These are phyloP conservation scores for Heliocidaris erythrogramma DNA, from an alignment of 35 echinoderm and acorn worm species.

Conservation along the genomic window DNA sequence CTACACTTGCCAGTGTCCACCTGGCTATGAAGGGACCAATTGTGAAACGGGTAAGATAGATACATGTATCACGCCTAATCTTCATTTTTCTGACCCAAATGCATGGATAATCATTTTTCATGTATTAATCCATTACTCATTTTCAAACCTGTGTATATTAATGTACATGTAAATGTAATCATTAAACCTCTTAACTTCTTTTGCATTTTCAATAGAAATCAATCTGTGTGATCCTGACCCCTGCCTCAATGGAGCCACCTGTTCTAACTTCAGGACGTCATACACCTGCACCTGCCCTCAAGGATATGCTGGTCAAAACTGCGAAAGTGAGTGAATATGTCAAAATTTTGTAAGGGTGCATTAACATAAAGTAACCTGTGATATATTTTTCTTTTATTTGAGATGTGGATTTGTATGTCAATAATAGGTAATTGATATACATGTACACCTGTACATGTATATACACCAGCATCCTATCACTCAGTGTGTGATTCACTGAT, in stretches of 20 bases:
- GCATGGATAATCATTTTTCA: too few species aligned
- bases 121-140: too few species aligned
- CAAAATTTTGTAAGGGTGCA: not conserved
- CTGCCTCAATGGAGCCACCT: constrained; percentile 57
- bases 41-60: constrained; percentile 70
- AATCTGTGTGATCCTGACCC: constrained; percentile 57
- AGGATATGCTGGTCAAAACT: constrained; percentile 62
- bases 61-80: not conserved
- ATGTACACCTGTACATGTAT: too few species aligned
- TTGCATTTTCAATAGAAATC: constrained; percentile 48
- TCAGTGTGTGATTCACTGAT: too few species aligned
- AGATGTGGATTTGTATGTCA: too few species aligned
- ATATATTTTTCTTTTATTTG: not conserved
- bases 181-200: not conserved
- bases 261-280: constrained; percentile 56
- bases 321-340: constrained; percentile 51
- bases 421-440: too few species aligned
- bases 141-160: too few species aligned
- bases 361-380: not conserved
- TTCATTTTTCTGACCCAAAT: not conserved
- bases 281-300: constrained; percentile 70
- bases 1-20: constrained; percentile 64
- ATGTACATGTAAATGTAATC: too few species aligned
- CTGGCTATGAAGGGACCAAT: constrained; percentile 56
- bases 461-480: too few species aligned